Evolutionary conservation across 2,888 invertebrate genomes (phyloP).

Genomic region (Dryobota labecula): DNA sequence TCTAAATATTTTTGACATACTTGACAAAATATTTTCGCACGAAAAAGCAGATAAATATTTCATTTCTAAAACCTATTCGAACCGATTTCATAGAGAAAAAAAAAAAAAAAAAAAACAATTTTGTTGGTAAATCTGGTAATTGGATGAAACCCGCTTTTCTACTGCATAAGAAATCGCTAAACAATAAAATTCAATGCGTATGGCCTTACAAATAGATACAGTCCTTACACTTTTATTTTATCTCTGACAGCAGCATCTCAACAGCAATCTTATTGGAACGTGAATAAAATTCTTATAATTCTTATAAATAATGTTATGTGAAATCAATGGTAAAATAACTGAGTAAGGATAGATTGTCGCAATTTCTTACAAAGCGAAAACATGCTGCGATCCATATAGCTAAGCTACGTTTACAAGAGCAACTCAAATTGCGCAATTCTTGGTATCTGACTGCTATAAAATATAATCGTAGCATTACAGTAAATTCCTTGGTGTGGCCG

Average conservation of each 20-base stretch:
- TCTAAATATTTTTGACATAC: background rate
- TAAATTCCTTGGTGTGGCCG: background rate
- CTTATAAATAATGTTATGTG: background rate
- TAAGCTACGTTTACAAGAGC: background rate
- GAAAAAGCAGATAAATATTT: background rate
- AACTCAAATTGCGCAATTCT: background rate
- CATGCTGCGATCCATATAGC: constrained; percentile 19
- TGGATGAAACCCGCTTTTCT: background rate
- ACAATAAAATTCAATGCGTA: constrained; percentile 5
- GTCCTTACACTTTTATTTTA: background rate
- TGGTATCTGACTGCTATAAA: background rate
- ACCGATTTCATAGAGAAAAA: too few relatives aligned
- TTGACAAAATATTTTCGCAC: background rate
- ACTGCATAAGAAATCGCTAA: constrained; percentile 13
- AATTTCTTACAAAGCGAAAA: constrained; percentile 36
- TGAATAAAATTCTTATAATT: background rate
- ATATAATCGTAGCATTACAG: background rate
- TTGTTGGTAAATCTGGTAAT: background rate
- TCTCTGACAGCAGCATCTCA: background rate
- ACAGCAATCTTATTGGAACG: background rate
- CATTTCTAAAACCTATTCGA: constrained; percentile 13
- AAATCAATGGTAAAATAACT: background rate
- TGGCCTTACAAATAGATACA: background rate
- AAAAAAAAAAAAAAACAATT: background rate
- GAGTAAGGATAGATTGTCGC: background rate